Percentiles rank a stretch among this genome's conserved stretches.
Evolutionary conservation across 2,888 invertebrate genomes (phyloP).

Genomic region (Trichogramma evanescens): DNA sequence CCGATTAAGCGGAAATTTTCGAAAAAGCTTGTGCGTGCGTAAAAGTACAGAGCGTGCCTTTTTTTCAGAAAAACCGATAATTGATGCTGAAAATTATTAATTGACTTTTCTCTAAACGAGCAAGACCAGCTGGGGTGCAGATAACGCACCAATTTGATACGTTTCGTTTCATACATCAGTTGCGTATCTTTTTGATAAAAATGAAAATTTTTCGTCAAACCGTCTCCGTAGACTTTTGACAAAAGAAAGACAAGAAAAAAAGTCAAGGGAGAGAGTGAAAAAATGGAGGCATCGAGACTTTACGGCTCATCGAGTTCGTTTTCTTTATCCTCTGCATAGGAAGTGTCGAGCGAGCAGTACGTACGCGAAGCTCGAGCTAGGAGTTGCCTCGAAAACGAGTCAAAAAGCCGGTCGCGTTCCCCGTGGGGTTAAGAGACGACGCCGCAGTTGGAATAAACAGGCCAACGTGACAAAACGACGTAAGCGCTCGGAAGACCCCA

Average conservation of each 20-base stretch:
- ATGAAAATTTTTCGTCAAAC: background rate
- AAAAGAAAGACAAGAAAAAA: background rate
- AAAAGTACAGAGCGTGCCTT: background rate
- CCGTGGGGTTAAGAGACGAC: background rate
- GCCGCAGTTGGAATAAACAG: slow-evolving; percentile 13
- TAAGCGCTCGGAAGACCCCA: background rate
- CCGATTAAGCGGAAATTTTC: too few relatives aligned
- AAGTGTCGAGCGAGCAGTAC: slow-evolving; percentile 2
- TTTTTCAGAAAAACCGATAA: too few relatives aligned
- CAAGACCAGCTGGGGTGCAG: background rate
- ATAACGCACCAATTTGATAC: background rate
- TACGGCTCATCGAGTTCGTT: slow-evolving; percentile 24
- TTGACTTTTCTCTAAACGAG: background rate
- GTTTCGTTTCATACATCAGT: background rate
- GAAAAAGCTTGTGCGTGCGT: background rate
- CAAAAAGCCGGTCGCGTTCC: background rate
- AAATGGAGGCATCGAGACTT: slow-evolving; percentile 19
- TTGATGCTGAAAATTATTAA: too few relatives aligned
- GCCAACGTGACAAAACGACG: slow-evolving; percentile 16
- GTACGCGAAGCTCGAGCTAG: too few relatives aligned
- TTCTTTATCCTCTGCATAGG: slow-evolving; percentile 21
- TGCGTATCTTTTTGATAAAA: background rate
- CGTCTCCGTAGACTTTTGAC: background rate
- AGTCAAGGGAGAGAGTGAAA: background rate
- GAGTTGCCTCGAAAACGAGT: slow-evolving; percentile 7